phyloP scores from a whole-genome alignment of 2,888 invertebrate genomes.

The Phalera bucephala region DNA sequence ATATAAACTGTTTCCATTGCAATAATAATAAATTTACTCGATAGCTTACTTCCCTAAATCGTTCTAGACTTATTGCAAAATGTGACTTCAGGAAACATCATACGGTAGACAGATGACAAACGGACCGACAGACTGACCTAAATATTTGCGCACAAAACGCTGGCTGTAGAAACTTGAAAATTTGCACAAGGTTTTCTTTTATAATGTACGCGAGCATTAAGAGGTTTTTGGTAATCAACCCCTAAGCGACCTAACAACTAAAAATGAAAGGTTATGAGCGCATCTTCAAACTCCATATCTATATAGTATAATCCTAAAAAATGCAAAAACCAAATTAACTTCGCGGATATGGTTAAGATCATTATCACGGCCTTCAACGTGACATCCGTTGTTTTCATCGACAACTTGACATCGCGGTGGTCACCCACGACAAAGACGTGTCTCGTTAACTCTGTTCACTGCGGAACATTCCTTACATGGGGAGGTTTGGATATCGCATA shows the following conservation, averaged over 20 bases:
- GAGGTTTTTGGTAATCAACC: too few species aligned
- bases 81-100: not conserved
- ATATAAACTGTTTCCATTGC: slow-evolving; percentile 23
- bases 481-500: slow-evolving; percentile 38
- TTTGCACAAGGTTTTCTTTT: too few species aligned
- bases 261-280: too few species aligned
- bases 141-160: too few species aligned
- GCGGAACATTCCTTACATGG: slow-evolving; percentile 56
- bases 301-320: too few species aligned
- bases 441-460: slow-evolving; percentile 58
- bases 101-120: too few species aligned
- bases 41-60: slow-evolving; percentile 12
- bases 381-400: slow-evolving; percentile 57
- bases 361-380: slow-evolving; percentile 58
- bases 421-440: slow-evolving; percentile 69
- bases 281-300: too few species aligned
- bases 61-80: too few species aligned
- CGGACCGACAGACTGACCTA: too few species aligned
- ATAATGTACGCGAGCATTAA: too few species aligned
- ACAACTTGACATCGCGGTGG: slow-evolving; percentile 52
- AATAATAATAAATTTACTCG: slow-evolving; percentile 7
- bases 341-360: slow-evolving; percentile 49
- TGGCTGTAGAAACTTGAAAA: too few species aligned
- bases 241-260: too few species aligned
- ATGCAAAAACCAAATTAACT: slow-evolving; percentile 30